phyloP scores from a whole-genome alignment of 1,140 invertebrate species.

The Yoshiicerus persimilis region DNA sequence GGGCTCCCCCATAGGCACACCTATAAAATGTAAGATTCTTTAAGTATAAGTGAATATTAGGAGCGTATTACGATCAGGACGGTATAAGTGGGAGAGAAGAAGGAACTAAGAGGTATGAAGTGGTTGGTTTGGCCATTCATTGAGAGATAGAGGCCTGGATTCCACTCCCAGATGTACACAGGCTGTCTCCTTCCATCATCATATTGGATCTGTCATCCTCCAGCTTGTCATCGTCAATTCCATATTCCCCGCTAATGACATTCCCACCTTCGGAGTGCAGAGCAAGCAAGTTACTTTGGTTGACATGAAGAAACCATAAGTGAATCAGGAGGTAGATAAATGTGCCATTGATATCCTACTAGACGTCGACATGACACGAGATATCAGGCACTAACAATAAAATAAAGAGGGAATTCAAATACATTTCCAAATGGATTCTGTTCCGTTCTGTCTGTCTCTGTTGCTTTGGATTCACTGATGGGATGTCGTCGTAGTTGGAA shows the following conservation, averaged over 20 bases:
- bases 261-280: not conserved
- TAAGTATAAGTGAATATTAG: too few species aligned
- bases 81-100: not conserved
- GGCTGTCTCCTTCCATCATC: slow-evolving; percentile 15
- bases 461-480: too few species aligned
- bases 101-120: not conserved
- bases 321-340: slow-evolving; percentile 4
- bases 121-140: not conserved
- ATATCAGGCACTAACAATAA: slow-evolving; percentile 11
- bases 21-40: too few species aligned
- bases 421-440: not conserved
- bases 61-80: not conserved
- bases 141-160: not conserved
- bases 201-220: slow-evolving; percentile 39
- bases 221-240: slow-evolving; percentile 15
- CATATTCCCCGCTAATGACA: not conserved
- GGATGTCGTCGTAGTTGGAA: not conserved
- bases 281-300: not conserved
- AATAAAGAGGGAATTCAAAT: slow-evolving; percentile 10
- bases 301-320: not conserved
- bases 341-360: slow-evolving; percentile 1
- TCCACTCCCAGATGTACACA: slow-evolving; percentile 16
- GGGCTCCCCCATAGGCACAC: too few species aligned
- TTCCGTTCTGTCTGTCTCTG: not conserved
- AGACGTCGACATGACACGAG: not conserved